Base-by-base conservation (phyloP, 2,888 invertebrate species). In the Eupithecia vulgata region DNA sequence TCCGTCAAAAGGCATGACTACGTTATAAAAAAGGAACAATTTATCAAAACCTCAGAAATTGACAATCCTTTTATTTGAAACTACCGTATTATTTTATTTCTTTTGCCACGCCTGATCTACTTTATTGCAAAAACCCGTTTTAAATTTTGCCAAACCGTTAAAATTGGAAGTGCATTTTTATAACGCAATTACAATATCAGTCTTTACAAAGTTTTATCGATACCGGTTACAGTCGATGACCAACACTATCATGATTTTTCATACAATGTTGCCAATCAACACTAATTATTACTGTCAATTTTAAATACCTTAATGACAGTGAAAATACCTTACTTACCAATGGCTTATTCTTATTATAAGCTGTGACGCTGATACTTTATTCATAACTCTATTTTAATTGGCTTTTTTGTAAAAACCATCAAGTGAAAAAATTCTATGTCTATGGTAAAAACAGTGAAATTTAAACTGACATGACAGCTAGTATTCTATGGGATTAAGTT, bases 281-380 rank as follows among this genome's bases (percentile, higher is more conserved):
- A 13, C 25, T 5, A 57, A 25, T 57, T 57, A 57, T 57, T 57
- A 57, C 25, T 13, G 25, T 57, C 57, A 57, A 25, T 21, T 57
- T 1, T 57, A 57, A 34, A 30, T 61, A 59, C 59, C 30, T 15
- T 30, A 59, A 17, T 15, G 57, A 68, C 37, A 71, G 71, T 75
- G 72, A 75, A 73, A 78, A 73, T 67, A 59, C 68, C 71, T 77
- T 75, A 80, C 78, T 81, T 72, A 78, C 76, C 79, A 80, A 81
- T 81, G 72, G 67, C 78, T 78, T 67, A 73, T 77, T 78, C 70
- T 71, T 76, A 30, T 1, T 42, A 35, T 7, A 70, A 48, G 65
- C 52, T 10, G 30, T 68, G 21, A n/a, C n/a, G n/a, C n/a, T n/a
- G n/a, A n/a, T n/a, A n/a, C n/a, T n/a, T n/a, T n/a, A n/a, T n/a